Base-by-base conservation (phyloP, 2,797 vertebrate species). In the Urosaurus nigricauda region DNA sequence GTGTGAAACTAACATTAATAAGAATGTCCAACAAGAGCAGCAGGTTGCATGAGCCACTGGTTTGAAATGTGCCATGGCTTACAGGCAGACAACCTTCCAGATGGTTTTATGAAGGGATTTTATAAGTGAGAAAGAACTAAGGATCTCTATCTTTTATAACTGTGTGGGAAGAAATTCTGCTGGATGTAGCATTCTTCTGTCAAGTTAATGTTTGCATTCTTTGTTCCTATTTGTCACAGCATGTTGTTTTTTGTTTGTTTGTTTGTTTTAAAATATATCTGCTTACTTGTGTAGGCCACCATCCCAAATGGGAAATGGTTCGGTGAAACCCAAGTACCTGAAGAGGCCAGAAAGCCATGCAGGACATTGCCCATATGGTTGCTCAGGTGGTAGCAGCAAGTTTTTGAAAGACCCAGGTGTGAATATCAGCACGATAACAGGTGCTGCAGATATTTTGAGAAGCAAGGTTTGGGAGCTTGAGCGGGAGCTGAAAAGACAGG, bases 231-330 rank as follows among this genome's bases (percentile, higher is more conserved):
- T 43, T 5, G 7, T 4, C 35, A n/a, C n/a, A 68, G 16, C 6
- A 14, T 37, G 24, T 17, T 0, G 87, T 88, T 11, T 63, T 5
- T 51, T 51, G 3, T 5, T 43, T 43, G 43, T 43, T 43, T 43
- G 43, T 5, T 43, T 43, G n/a, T 51, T 51, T 51, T 51, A 51
- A n/a, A n/a, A n/a, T n/a, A 51, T 80, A n/a, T 77, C 70, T 58
- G 16, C 13, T 32, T 87, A 89, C 29, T 90, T 43, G 37, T 35
- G n/a, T 88, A 97, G 97, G 90, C 93, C 71, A 84, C 86, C 84
- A 82, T 91, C 88, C 92, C 95, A 93, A 93, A 99, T 99, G 98
- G 98, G 98, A 94, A 99, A 99, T 29, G 96, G 97, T 32, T 98
- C 98, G 0, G 96, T 98, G 96, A 99, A 98, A 94, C 97, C 97